Base-by-base conservation (phyloP, 2,797 vertebrate genomes). In the Mionectes olivaceus region DNA sequence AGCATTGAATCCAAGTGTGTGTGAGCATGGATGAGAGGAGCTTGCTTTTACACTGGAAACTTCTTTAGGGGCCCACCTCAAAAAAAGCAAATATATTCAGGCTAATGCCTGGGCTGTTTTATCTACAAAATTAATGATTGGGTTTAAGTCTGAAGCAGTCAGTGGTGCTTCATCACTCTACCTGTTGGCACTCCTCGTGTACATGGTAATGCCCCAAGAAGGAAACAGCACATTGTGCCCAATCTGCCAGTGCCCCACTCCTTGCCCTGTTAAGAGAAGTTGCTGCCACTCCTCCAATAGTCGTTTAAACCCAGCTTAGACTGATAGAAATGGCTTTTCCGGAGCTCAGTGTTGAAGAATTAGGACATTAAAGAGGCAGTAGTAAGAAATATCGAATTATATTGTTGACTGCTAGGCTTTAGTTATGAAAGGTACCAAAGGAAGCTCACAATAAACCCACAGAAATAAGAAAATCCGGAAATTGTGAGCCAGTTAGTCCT, bases 71-170 rank as follows among this genome's bases (percentile, higher is more conserved):
- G 19, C 16, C 17, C 28, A 16, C 37, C 8, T 53, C 10, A 52
- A 60, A 28, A 35, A 39, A 27, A 30, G 50, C 39, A 86, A 71
- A 43, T 13, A 37, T 3, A 17, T 6, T 47, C 22, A 25, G 25
- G 25, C 18, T 30, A 67, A 30, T 35, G 39, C 33, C 21, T 47
- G 78, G 30, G 57, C 11, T 32, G 3, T 60, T 84, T 79, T 61
- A 60, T 23, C 15, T 44, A 27, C 24, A 32, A 41, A 64, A 21
- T 41, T 32, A 32, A 4, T 4, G 23, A 8, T 37, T 0, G 0
- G 23, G 32, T 93, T 69, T 53, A 87, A 79, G 21, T 37, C 63
- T 52, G 44, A 39, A 47, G 28, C 4, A 2, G 46, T 79, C 57
- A 57, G 27, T 12, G 30, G 23, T 19, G 30, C 56, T 71, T 37